phyloP scores from a whole-genome alignment of 2,888 invertebrate genomes.

The Pristionchus japonicus region DNA sequence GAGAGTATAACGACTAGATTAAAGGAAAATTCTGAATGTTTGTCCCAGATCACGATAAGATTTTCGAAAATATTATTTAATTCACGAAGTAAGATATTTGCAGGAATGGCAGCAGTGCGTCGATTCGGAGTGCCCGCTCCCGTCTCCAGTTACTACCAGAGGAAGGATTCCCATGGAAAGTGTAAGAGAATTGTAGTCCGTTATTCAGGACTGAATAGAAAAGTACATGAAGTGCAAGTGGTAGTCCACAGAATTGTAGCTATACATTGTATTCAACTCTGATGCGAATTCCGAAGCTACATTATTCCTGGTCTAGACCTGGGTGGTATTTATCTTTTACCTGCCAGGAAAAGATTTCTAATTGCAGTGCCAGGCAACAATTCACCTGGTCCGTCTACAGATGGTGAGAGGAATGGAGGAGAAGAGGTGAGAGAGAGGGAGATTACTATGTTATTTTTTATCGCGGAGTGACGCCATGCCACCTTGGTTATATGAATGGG shows the following conservation, averaged over 20 bases:
- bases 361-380: slow-evolving; percentile 7
- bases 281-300: too few relatives aligned
- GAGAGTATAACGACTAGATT: neutral
- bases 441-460: neutral
- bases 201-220: neutral
- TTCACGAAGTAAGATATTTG: neutral
- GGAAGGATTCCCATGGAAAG: slow-evolving; percentile 53
- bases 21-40: neutral
- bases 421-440: slow-evolving; percentile 24
- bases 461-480: neutral
- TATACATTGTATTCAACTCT: neutral
- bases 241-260: neutral
- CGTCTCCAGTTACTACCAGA: slow-evolving; percentile 56
- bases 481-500: too few relatives aligned
- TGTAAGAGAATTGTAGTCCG: neutral
- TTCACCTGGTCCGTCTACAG: slow-evolving; percentile 59
- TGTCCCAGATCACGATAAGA: neutral
- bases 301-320: neutral
- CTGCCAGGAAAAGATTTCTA: neutral
- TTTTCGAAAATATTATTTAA: neutral
- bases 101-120: slow-evolving; percentile 37
- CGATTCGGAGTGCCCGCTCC: slow-evolving; percentile 57
- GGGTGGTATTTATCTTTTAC: neutral
- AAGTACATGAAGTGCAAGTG: neutral
- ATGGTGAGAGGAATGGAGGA: slow-evolving; percentile 50